These are phyloP conservation scores for Anolis apletophallus DNA, from an alignment of 2,797 vertebrate genomes.

Conservation along the genomic window DNA sequence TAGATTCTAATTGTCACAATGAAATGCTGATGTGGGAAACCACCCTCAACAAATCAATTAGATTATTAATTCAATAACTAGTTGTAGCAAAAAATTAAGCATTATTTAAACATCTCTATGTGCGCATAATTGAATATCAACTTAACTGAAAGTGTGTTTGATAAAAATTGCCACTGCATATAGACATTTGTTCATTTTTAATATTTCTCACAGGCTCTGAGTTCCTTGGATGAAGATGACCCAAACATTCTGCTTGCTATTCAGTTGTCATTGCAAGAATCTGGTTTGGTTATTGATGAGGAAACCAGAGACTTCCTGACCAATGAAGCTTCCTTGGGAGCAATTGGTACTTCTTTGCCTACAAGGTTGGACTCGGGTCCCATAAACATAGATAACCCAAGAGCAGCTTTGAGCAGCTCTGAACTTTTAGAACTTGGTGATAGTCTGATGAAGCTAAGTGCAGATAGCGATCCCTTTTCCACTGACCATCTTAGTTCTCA, in stretches of 20 bases:
- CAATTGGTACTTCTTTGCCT: constrained; percentile 94
- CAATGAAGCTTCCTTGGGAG: constrained; percentile 90
- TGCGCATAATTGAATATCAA: background rate
- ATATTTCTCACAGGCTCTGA: constrained; percentile 82
- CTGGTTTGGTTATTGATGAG: constrained; percentile 84
- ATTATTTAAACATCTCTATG: background rate
- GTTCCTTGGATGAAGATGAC: constrained; percentile 97
- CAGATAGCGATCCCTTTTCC: constrained; percentile 80
- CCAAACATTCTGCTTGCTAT: constrained; percentile 98
- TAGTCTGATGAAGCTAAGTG: constrained; percentile 86
- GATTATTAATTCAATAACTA: background rate
- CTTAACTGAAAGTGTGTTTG: background rate
- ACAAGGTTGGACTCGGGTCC: constrained; percentile 87
- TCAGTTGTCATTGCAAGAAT: constrained; percentile 97
- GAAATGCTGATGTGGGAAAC: no score
- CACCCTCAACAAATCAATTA: no score
- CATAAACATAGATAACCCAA: constrained; percentile 82
- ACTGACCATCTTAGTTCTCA: constrained; percentile 80
- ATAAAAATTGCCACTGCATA: background rate
- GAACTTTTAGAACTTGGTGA: constrained; percentile 93
- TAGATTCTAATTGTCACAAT: no score
- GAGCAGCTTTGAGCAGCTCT: constrained; percentile 91
- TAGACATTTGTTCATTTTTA: constrained; percentile 21
- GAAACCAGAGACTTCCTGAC: constrained; percentile 85
- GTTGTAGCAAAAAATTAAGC: background rate